These are phyloP conservation scores for Euleptes europaea DNA, from an alignment of 2,113 vertebrate species.

Conservation along the genomic window DNA sequence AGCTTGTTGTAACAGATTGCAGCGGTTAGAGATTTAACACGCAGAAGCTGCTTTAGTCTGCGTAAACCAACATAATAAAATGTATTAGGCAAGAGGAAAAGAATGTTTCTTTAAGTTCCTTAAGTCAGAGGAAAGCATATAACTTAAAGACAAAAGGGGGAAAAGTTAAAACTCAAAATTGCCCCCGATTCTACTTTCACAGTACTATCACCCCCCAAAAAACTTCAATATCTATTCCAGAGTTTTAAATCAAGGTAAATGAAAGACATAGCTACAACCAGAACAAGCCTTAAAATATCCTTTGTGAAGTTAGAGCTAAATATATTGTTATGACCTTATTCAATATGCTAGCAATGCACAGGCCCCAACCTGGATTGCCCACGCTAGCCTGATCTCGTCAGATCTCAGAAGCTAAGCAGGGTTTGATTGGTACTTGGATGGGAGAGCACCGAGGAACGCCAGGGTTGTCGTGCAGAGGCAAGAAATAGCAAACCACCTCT, in stretches of 20 bases:
- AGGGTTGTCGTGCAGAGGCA: too few species aligned
- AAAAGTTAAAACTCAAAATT: neutral
- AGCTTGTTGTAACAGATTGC: slow-evolving; percentile 46
- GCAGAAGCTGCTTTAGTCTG: slow-evolving; percentile 35
- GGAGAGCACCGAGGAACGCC: too few species aligned
- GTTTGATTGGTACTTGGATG: too few species aligned
- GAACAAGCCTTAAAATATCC: neutral
- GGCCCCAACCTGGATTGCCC: too few species aligned
- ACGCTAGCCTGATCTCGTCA: too few species aligned
- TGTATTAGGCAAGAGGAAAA: neutral
- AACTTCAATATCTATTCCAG: neutral
- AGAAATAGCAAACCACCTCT: too few species aligned
- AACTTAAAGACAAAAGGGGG: neutral
- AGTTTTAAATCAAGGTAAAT: neutral
- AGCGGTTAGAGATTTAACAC: slow-evolving; percentile 31
- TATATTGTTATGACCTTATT: neutral
- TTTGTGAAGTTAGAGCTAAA: neutral
- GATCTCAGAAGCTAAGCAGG: too few species aligned
- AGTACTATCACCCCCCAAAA: neutral
- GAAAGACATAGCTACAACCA: neutral
- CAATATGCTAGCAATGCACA: neutral
- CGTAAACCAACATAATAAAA: slow-evolving; percentile 40
- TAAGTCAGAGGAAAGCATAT: neutral
- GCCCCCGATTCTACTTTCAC: neutral
- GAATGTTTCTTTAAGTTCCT: neutral